Evolutionary conservation across 2,797 vertebrate genomes (phyloP), one percentile per base, ranked within the genome.

Genomic region (Serranus cabrilla): DNA sequence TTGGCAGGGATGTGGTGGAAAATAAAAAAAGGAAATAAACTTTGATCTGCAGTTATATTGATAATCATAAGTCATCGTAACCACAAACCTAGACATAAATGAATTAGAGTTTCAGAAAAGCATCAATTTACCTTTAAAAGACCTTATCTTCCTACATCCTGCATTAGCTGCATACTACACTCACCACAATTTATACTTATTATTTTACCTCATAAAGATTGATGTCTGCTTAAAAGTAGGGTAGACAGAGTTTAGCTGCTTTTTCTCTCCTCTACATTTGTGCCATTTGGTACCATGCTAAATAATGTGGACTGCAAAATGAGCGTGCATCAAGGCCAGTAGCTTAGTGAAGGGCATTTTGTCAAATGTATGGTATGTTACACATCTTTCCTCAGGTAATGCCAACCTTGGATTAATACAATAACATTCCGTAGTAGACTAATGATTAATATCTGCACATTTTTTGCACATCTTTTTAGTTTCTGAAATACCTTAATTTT

Each of bases 131-230:
- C 62, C 46, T 52, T 37, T 42, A 49, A 37, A 18, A 71, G 54
- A 70, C 42, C 18, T 20, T 60, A 74, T 85, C 76, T 55, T 21
- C 64, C 45, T 59, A 27, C 57, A 55, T 55, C 54, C 61, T 79
- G 47, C 75, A 51, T 80, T 40, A 63, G 59, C 21, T 50, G 45
- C 54, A 62, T 65, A 14, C 66, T 73, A 5, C 2, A 18, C 55
- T 78, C 46, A 27, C 81, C 74, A 59, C 82, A 84, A 21, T 59
- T 59, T 70, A 64, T 57, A 13, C 58, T 34, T 72, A 27, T 77
- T 47, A 69, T 74, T 90, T 82, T 63, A 76, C 62, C 73, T 80
- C 62, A 64, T 82, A 47, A 72, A 87, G 85, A 90, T 87, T 84
- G 63, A 88, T 84, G 67, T 76, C 50, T 25, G 42, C 21, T 73